Conservation (phyloP, 2,113 vertebrate genomes). For the Alouatta palliata region DNA sequence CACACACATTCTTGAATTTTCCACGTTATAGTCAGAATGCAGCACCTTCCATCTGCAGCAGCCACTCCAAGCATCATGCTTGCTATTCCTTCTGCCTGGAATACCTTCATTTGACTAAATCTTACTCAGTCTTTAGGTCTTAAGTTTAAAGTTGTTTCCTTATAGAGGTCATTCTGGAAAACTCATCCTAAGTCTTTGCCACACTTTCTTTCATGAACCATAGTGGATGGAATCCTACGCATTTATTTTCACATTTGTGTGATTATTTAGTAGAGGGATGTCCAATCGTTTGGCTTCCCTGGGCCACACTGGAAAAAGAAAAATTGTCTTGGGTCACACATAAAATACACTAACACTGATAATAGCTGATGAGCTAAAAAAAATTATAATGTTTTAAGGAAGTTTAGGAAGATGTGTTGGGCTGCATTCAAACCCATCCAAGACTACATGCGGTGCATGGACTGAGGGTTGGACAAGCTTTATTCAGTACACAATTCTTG, state of each 20-base stretch:
- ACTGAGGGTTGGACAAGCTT: no score
- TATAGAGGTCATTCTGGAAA: background rate
- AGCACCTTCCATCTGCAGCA: background rate
- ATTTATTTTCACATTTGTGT: background rate
- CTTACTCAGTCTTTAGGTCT: background rate
- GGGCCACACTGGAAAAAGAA: no score
- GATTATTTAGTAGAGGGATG: background rate
- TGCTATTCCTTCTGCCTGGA: background rate
- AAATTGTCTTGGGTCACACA: no score
- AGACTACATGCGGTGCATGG: no score
- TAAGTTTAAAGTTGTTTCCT: background rate
- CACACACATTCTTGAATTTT: no score
- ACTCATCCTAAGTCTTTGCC: background rate
- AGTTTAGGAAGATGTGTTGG: no score
- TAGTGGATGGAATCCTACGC: background rate
- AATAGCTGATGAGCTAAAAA: no score
- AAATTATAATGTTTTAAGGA: no score
- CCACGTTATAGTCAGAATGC: no score
- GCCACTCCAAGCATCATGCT: background rate
- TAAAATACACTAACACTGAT: no score
- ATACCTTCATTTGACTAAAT: background rate
- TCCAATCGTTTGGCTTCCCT: no score
- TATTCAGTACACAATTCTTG: background rate
- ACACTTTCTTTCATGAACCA: background rate
- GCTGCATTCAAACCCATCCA: no score